Conservation (phyloP, 2,797 vertebrate genomes). For the Adelosebastes latens region DNA sequence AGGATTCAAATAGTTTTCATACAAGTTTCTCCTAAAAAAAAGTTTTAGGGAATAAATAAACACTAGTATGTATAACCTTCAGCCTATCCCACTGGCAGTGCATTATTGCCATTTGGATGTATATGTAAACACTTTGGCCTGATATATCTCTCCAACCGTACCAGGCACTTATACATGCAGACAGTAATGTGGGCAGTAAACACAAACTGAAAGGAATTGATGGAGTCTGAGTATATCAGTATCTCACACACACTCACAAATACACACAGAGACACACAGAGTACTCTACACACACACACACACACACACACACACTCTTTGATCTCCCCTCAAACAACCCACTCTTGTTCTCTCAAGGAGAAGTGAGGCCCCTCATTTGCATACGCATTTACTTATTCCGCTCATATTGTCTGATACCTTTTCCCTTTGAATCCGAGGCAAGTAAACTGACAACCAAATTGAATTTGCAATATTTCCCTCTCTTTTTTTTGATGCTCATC, state of each 20-base stretch:
- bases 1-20: not conserved
- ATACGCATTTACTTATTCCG: constrained; percentile 46
- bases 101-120: constrained; percentile 26
- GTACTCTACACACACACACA: constrained; percentile 30
- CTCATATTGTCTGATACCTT: constrained; percentile 48
- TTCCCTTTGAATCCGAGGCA: constrained; percentile 45
- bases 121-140: constrained; percentile 32
- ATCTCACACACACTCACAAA: constrained; percentile 8
- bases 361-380: constrained; percentile 59
- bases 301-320: constrained; percentile 61
- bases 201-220: constrained; percentile 39
- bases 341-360: constrained; percentile 57
- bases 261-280: not conserved
- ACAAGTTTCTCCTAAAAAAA: not conserved
- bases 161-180: constrained; percentile 38
- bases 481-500: constrained; percentile 21
- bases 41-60: constrained; percentile 9
- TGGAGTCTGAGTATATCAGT: constrained; percentile 39
- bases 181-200: constrained; percentile 47
- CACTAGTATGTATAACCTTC: not conserved
- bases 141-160: constrained; percentile 21
- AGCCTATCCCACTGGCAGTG: not conserved
- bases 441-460: constrained; percentile 53
- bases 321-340: constrained; percentile 63
- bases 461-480: constrained; percentile 45